phyloP scores from a whole-genome alignment of 2,888 invertebrate genomes.

The Minunthozetes semirufus region DNA sequence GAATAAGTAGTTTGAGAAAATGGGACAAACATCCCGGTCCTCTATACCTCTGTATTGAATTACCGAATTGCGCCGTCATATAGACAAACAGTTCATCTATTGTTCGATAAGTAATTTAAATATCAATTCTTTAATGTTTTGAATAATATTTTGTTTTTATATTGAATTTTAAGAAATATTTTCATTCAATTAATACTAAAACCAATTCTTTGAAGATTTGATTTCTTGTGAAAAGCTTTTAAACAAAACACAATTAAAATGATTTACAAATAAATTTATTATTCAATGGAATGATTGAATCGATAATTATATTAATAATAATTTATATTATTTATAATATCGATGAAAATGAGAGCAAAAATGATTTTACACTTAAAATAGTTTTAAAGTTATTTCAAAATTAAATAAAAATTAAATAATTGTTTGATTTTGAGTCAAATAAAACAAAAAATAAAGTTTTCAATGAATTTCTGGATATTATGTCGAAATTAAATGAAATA shows the following conservation, averaged over 20 bases:
- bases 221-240: no score
- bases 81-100: neutral
- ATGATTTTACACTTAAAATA: neutral
- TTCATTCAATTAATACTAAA: no score
- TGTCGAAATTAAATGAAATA: neutral
- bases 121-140: no score
- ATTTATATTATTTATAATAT: neutral
- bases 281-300: slow-evolving; percentile 5
- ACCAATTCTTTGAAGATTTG: no score
- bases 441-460: neutral
- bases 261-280: neutral
- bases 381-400: neutral
- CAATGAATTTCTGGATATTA: neutral
- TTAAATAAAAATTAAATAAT: slow-evolving; percentile 1
- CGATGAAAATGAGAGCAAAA: neutral
- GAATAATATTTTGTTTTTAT: no score
- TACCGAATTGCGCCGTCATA: neutral
- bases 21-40: slow-evolving; percentile 24
- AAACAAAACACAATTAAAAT: neutral
- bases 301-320: neutral
- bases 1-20: neutral
- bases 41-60: neutral
- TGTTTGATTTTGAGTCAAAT: neutral
- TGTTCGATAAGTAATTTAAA: no score
- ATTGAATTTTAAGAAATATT: no score